These are phyloP conservation scores for Gouania willdenowi DNA, from an alignment of 2,797 vertebrate species.

Conservation along the genomic window DNA sequence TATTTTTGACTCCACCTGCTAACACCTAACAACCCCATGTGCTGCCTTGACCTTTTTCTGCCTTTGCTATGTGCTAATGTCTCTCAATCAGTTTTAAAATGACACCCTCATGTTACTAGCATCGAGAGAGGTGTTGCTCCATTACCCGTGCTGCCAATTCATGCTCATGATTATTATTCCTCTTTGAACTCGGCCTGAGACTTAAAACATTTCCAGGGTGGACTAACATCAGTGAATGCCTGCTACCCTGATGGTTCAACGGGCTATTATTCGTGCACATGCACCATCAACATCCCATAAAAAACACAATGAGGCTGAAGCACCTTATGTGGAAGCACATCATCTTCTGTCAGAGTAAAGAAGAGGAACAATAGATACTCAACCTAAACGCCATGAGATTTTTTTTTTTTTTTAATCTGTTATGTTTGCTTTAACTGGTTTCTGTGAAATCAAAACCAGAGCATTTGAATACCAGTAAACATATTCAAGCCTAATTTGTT, in stretches of 20 bases:
- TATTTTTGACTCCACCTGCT: too few relatives aligned
- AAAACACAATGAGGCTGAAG: slow-evolving; percentile 23
- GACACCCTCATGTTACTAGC: slow-evolving; percentile 56
- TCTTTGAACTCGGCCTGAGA: slow-evolving; percentile 55
- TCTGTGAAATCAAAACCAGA: slow-evolving; percentile 66
- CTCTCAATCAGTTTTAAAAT: slow-evolving; percentile 55
- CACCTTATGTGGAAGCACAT: slow-evolving; percentile 20
- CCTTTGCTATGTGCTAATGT: slow-evolving; percentile 49
- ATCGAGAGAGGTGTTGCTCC: slow-evolving; percentile 57
- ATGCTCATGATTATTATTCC: slow-evolving; percentile 69
- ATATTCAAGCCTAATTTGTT: slow-evolving; percentile 83
- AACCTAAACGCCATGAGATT: slow-evolving; percentile 32
- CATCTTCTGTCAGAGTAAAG: slow-evolving; percentile 32
- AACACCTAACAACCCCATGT: slow-evolving; percentile 36
- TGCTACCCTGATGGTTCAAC: slow-evolving; percentile 35
- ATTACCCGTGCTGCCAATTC: slow-evolving; percentile 65
- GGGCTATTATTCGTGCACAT: slow-evolving; percentile 42
- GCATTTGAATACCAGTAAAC: slow-evolving; percentile 74
- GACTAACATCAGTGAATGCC: slow-evolving; percentile 21
- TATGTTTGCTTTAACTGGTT: slow-evolving; percentile 62
- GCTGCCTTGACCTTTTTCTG: slow-evolving; percentile 51
- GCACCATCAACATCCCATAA: slow-evolving; percentile 31
- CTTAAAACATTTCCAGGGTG: slow-evolving; percentile 56
- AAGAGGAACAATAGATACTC: slow-evolving; percentile 35
- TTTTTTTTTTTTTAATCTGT: slow-evolving; percentile 49